Evolutionary conservation across 2,113 vertebrate species (phyloP).

Genomic region (Bambusicola thoracicus): DNA sequence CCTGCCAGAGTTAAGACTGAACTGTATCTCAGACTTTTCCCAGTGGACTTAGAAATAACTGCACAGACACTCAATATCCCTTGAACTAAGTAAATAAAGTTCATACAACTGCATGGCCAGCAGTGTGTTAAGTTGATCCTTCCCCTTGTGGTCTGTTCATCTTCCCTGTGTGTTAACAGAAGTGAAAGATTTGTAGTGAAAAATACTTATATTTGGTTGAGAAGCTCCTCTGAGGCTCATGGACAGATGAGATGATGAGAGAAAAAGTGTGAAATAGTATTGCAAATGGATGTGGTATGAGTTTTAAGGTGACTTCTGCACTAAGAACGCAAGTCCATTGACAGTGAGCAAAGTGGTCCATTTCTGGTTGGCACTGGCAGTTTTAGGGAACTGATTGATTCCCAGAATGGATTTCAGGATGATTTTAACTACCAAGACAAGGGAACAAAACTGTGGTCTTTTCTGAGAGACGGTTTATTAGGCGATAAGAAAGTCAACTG

Average conservation of each 20-base stretch:
- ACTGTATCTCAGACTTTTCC: neutral
- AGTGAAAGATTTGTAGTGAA: neutral
- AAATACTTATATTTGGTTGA: neutral
- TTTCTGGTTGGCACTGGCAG: neutral
- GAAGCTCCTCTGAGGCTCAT: neutral
- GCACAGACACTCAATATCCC: neutral
- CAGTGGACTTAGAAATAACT: neutral
- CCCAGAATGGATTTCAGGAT: neutral
- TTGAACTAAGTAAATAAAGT: neutral
- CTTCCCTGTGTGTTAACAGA: neutral
- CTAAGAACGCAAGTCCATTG: neutral
- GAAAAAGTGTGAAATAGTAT: neutral
- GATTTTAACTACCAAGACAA: neutral
- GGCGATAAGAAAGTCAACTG: neutral
- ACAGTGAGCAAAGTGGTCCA: neutral
- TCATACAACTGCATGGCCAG: rapidly evolving
- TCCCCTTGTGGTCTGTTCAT: neutral
- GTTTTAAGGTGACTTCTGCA: neutral
- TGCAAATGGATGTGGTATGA: neutral
- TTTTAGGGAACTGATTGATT: neutral
- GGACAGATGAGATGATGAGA: neutral
- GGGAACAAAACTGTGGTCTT: neutral
- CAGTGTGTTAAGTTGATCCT: neutral
- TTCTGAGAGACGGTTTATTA: neutral
- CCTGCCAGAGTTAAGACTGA: neutral